Conservation (phyloP, 2,888 invertebrate species). For the Flexamia atlantica region DNA sequence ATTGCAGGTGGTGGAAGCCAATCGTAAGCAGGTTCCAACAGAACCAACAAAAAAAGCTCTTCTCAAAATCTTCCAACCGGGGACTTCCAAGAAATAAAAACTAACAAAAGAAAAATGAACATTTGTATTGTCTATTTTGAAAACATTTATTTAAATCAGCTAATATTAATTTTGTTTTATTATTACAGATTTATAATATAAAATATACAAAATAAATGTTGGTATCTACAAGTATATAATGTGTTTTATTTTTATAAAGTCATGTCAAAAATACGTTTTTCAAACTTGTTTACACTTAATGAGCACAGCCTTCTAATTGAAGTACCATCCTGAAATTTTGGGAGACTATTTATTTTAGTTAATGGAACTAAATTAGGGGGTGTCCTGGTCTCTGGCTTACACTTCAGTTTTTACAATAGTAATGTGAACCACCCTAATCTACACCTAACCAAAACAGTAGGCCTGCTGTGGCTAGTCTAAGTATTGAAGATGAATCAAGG, state of each 20-base stretch:
- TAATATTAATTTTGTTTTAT: not conserved
- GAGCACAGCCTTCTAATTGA: not conserved
- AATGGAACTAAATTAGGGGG: not conserved
- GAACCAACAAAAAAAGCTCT: slow-evolving; percentile 34
- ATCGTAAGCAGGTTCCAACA: slow-evolving; percentile 15
- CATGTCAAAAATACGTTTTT: not conserved
- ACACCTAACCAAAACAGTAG: not conserved
- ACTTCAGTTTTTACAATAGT: not conserved
- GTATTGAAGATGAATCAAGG: slow-evolving; percentile 13
- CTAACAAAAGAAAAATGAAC: not conserved
- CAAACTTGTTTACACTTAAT: not conserved
- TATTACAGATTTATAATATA: not conserved
- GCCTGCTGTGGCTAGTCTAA: not conserved
- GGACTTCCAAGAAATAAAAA: not conserved
- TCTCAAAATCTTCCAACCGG: slow-evolving; percentile 5
- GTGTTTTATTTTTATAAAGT: not conserved
- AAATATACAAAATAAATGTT: not conserved
- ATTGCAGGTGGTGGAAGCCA: slow-evolving; percentile 1
- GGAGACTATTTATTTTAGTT: not conserved
- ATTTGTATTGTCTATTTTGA: not conserved
- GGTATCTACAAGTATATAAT: not conserved
- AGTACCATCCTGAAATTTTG: not conserved
- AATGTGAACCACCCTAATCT: not conserved
- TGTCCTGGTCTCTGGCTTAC: not conserved
- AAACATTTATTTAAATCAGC: not conserved